Evolutionary conservation across 2,113 vertebrate species (phyloP).

Genomic region (Irena cyanogastra): DNA sequence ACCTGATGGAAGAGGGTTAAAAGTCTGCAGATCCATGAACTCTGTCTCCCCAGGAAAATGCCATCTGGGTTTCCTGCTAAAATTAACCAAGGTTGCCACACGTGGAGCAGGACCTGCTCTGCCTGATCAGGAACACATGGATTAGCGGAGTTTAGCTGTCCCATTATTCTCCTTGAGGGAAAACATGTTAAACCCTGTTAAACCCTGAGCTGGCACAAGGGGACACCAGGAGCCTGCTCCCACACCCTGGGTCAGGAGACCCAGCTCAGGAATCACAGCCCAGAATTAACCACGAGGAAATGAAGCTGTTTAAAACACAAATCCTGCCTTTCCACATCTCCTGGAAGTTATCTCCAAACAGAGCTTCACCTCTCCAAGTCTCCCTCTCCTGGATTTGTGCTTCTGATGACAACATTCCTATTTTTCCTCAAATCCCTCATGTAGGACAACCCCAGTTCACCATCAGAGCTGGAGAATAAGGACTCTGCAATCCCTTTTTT

Average conservation of each 20-base stretch:
- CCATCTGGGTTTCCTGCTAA: background rate
- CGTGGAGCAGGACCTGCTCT: background rate
- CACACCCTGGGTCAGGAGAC: background rate
- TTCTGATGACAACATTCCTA: accelerated
- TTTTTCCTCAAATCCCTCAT: background rate
- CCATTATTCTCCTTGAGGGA: background rate
- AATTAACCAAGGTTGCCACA: background rate
- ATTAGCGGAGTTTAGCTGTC: background rate
- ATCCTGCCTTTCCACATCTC: background rate
- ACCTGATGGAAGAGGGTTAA: background rate
- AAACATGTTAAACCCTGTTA: background rate
- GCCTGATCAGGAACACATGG: background rate
- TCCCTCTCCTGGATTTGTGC: background rate
- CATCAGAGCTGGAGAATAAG: background rate
- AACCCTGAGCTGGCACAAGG: background rate
- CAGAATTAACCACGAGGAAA: background rate
- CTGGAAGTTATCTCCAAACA: background rate
- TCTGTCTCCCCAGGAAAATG: background rate
- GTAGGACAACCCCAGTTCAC: background rate
- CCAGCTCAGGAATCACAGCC: background rate
- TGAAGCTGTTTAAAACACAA: background rate
- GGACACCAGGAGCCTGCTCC: background rate
- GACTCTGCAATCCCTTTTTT: background rate
- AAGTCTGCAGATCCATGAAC: background rate
- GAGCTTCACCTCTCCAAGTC: background rate